Percentiles rank a stretch among this genome's conserved stretches.
Conservation (phyloP, 35 echinoderm and acorn worm genomes). For the Eucidaris tribuloides region DNA sequence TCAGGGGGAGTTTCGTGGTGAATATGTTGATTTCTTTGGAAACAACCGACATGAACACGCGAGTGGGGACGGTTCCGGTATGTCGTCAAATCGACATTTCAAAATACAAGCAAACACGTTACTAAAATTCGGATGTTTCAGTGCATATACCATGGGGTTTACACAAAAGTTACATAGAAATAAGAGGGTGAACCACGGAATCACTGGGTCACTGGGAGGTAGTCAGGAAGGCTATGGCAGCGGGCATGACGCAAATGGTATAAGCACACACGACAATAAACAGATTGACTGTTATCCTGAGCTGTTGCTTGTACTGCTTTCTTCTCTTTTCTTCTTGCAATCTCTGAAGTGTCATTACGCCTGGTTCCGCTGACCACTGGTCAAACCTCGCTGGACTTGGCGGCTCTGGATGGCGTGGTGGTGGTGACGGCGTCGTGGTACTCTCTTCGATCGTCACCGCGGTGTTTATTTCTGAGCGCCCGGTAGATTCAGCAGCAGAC, state of each 20-base stretch:
- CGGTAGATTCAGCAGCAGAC: neutral
- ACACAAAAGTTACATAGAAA: slow-evolving; percentile 1
- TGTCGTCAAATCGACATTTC: neutral
- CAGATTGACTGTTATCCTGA: slow-evolving; percentile 52
- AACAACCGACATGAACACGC: too few species aligned
- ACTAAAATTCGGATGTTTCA: slow-evolving; percentile 42
- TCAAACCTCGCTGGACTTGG: too few species aligned
- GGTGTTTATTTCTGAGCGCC: neutral
- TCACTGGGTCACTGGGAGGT: slow-evolving; percentile 23
- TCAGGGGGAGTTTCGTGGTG: too few species aligned
- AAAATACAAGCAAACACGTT: slow-evolving; percentile 21
- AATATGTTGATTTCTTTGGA: too few species aligned
- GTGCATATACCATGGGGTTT: slow-evolving; percentile 21
- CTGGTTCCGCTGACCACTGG: too few species aligned
- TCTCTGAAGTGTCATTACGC: too few species aligned
- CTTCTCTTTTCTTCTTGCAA: neutral
- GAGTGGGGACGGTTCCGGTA: slow-evolving; percentile 41
- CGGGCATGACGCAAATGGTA: neutral
- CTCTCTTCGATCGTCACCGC: too few species aligned
- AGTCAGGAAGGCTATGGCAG: slow-evolving; percentile 26
- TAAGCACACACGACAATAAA: slow-evolving; percentile 39
- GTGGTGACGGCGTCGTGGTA: too few species aligned
- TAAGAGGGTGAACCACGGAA: neutral
- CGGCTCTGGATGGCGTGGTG: too few species aligned
- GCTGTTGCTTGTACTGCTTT: slow-evolving; percentile 6